These are phyloP conservation scores for Arctopsyche grandis DNA, from an alignment of 1,140 invertebrate genomes.

Conservation along the genomic window DNA sequence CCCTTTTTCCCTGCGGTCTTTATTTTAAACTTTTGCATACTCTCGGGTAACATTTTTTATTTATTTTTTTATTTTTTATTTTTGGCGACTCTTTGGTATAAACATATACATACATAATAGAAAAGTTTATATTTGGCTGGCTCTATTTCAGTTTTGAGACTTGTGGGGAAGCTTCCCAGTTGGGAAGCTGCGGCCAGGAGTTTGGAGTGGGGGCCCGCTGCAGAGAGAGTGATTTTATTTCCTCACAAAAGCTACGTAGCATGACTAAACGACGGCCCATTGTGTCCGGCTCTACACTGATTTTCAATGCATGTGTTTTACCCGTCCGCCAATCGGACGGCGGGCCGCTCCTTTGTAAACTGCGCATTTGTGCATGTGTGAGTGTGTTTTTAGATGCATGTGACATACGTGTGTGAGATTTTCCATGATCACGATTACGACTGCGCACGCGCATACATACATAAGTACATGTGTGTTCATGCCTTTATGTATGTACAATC, in stretches of 20 bases:
- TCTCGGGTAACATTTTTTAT: no score
- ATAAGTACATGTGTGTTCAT: no score
- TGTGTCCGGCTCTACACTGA: constrained; percentile 54
- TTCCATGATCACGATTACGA: no score
- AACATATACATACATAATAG: no score
- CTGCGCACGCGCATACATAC: no score
- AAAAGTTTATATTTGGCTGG: no score
- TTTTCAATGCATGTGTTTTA: constrained; percentile 56
- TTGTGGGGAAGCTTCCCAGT: neutral
- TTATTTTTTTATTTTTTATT: no score
- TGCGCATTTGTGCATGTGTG: neutral
- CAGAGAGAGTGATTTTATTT: constrained; percentile 52
- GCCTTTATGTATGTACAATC: neutral
- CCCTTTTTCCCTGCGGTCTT: no score
- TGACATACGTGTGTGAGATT: constrained; percentile 18
- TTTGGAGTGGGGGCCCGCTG: constrained; percentile 21
- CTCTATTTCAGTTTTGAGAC: no score
- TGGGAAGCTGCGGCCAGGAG: neutral
- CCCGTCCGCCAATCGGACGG: constrained; percentile 50
- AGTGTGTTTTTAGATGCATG: neutral
- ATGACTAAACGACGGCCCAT: constrained; percentile 51
- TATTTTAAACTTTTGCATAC: no score
- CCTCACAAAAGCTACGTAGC: constrained; percentile 54
- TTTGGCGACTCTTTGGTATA: no score
- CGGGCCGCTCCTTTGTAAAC: constrained; percentile 44